Evolutionary conservation across 2,797 vertebrate genomes (phyloP).

Genomic region (Lophotriccus pileatus): DNA sequence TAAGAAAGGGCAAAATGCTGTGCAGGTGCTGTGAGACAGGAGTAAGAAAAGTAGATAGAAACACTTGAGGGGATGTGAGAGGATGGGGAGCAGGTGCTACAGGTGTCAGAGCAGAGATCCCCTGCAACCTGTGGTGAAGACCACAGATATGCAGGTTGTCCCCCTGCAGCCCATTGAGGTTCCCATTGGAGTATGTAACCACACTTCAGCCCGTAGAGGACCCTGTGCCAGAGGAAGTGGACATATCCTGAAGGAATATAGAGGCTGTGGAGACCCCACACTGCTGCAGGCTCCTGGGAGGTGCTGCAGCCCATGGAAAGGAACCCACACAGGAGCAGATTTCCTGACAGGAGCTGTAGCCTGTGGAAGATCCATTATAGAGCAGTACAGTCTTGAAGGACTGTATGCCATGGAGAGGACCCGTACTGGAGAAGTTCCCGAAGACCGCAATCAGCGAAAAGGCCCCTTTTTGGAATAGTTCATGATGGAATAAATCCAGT

Average conservation of each 20-base stretch:
- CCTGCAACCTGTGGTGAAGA: rapidly evolving
- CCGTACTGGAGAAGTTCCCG: neutral
- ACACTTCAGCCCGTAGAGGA: neutral
- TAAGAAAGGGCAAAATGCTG: neutral
- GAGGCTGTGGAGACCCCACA: neutral
- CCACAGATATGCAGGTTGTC: rapidly evolving
- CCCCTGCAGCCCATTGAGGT: neutral
- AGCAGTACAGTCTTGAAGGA: neutral
- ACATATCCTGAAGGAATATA: neutral
- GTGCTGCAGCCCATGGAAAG: neutral
- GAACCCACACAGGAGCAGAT: neutral
- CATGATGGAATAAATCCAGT: neutral
- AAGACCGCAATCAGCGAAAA: neutral
- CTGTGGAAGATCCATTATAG: neutral
- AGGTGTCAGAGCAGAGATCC: neutral
- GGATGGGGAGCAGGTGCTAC: rapidly evolving
- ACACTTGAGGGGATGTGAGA: neutral
- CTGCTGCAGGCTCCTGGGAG: neutral
- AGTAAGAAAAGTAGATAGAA: neutral
- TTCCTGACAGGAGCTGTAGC: neutral
- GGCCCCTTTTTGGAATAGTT: neutral
- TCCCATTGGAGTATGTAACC: rapidly evolving
- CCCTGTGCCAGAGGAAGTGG: neutral
- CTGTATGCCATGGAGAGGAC: neutral
- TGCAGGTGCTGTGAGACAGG: neutral